Evolutionary conservation across 2,113 vertebrate genomes (phyloP).

Genomic region (Gulo gulo): DNA sequence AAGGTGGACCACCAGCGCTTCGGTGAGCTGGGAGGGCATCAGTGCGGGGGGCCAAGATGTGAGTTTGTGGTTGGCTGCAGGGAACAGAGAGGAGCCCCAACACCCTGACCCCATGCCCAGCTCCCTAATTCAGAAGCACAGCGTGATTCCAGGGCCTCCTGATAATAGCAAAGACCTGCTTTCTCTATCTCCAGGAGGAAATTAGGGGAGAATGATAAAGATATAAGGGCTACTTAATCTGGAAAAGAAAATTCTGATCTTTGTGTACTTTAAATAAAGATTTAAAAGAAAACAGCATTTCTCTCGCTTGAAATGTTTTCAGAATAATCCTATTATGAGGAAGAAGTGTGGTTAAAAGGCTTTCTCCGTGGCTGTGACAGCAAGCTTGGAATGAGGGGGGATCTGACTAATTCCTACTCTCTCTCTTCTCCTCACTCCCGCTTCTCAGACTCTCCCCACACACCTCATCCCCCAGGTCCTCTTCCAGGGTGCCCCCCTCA

Average conservation of each 20-base stretch:
- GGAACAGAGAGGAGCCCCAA: not conserved
- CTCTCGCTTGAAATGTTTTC: constrained; percentile 43
- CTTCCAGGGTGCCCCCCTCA: not conserved
- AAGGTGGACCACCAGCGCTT: not conserved
- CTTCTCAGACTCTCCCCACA: not conserved
- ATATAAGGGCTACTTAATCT: not conserved
- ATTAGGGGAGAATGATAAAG: not conserved
- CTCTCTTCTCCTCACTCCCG: not conserved
- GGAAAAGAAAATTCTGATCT: constrained; percentile 30
- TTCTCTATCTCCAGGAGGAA: not conserved
- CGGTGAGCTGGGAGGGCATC: not conserved
- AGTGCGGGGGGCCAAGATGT: accelerated
- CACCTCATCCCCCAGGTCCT: not conserved
- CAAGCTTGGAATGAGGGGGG: not conserved
- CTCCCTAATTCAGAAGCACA: not conserved
- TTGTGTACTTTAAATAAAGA: constrained; percentile 49
- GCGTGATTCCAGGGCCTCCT: accelerated
- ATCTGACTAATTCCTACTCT: not conserved
- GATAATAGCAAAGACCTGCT: too few relatives aligned
- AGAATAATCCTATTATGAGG: constrained; percentile 48
- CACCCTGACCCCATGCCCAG: not conserved
- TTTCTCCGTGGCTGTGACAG: not conserved
- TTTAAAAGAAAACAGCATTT: constrained; percentile 47
- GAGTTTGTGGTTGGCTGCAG: not conserved
- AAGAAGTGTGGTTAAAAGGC: not conserved